Evolutionary conservation across 2,888 invertebrate genomes (phyloP), one percentile per base, ranked within the genome.

Genomic region (Philonicus albiceps): DNA sequence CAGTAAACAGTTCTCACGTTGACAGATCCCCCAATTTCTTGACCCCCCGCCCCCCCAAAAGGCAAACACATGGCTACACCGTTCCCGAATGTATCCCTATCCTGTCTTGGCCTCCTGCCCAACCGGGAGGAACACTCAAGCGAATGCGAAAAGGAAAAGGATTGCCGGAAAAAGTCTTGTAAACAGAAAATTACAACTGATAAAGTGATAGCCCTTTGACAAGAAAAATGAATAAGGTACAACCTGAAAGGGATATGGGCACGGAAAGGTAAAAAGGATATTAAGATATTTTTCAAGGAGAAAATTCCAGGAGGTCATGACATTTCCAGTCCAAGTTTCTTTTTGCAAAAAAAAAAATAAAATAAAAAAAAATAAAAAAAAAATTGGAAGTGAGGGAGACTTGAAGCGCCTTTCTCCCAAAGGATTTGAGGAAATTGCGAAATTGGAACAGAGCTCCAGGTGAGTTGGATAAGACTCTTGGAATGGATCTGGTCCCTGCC

Each of bases 131-230:
- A 64, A 64, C 64, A 22, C 27, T 64, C 64, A 64, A 64, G 11
- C 27, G 64, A 22, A 64, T 64, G 27, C 64, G 43, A 78, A 40
- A n/a, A 49, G 49, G 72, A 84, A 84, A 84, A 84, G 73, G 73
- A 84, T 73, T 40, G 40, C 27, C 37, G 16, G 43, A 72, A 73
- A 49, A 84, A 73, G 72, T 73, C 84, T 43, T 84, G 84, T 84
- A 84, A 84, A 84, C 84, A 84, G 72, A 84, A 84, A 84, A 84
- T 84, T 84, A 84, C 84, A 84, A 84, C 73, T 84, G 84, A 84
- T 84, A 84, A 84, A 84, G 84, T 84, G 73, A 84, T 84, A 40
- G 22, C 37, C 27, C 84, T 84, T 49, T 84, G 72, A 73, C 72
- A 72, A 84, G 73, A 84, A 84, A 84, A 84, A 84, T 73, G 43